A percentile compares a stretch with the other conserved stretches of the same genome.
phyloP scores from a whole-genome alignment of 2,888 invertebrate species.

The Heterodera filipjevi region DNA sequence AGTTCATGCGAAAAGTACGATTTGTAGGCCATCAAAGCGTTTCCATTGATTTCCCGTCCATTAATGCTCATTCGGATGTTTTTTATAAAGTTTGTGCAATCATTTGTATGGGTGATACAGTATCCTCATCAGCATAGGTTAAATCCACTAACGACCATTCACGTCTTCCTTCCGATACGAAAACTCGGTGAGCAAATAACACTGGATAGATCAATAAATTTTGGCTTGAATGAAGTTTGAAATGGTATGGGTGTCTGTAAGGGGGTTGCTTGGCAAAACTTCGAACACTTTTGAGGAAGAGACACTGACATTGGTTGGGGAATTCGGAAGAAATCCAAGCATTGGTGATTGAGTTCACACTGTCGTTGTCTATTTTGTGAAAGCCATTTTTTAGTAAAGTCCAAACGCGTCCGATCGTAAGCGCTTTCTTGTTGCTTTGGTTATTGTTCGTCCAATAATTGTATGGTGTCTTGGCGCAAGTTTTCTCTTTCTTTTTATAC shows the following conservation, averaged over 20 bases:
- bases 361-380: conserved; percentile 26
- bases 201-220: conserved; percentile 26
- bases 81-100: neutral
- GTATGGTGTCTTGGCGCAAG: neutral
- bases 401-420: conserved; percentile 28
- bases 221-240: conserved; percentile 21
- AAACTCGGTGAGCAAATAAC: conserved; percentile 23
- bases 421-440: conserved; percentile 7
- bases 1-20: neutral
- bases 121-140: neutral
- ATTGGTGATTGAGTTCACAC: conserved; percentile 27
- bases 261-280: conserved; percentile 12
- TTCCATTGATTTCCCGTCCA: neutral
- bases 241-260: conserved; percentile 19
- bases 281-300: neutral
- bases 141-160: conserved; percentile 1
- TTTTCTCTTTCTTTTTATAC: conserved; percentile 5
- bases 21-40: conserved; percentile 2
- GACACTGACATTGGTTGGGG: conserved; percentile 34
- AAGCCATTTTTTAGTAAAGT: conserved; percentile 30
- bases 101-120: neutral
- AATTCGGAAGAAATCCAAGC: conserved; percentile 23
- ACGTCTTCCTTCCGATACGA: conserved; percentile 15
- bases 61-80: conserved; percentile 6
- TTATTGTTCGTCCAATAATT: neutral